Evolutionary conservation across 2,888 invertebrate species (phyloP).

Genomic region (Netelia inedita): DNA sequence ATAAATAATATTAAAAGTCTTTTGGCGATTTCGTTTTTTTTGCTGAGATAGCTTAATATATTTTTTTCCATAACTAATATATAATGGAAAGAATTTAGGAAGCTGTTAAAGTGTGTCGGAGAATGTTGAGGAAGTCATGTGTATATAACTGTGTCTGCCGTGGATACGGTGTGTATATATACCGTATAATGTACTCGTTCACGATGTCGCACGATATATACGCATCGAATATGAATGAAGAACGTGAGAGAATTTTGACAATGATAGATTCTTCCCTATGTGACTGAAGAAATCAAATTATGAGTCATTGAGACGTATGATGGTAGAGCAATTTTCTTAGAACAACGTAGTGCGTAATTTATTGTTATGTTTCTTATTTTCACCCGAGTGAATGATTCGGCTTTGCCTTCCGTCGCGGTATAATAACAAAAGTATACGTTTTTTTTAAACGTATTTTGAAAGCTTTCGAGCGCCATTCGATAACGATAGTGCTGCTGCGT

Average conservation of each 20-base stretch:
- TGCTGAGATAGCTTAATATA: not conserved
- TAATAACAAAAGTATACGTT: not conserved
- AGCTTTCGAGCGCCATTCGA: not conserved
- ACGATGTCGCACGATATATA: constrained; percentile 56
- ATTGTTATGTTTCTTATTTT: not conserved
- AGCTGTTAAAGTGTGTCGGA: not conserved
- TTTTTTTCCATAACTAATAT: constrained; percentile 1
- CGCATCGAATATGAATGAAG: constrained; percentile 65
- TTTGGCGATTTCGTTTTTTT: not conserved
- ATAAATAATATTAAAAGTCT: no score
- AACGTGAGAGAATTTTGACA: constrained; percentile 55
- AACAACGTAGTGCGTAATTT: not conserved
- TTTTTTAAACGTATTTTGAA: not conserved
- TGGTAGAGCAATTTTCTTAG: not conserved
- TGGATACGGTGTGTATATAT: constrained; percentile 18
- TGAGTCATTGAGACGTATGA: not conserved
- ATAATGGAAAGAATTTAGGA: not conserved
- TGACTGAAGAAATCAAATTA: not conserved
- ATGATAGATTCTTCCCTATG: not conserved
- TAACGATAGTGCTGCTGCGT: not conserved
- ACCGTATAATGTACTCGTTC: constrained; percentile 59
- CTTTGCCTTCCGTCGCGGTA: not conserved
- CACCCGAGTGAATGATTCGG: not conserved
- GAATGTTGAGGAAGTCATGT: not conserved
- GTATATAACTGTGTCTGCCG: constrained; percentile 16